Evolutionary conservation across 1,140 invertebrate species (phyloP), one percentile per base, ranked within the genome.

Genomic region (Coelopa frigida): DNA sequence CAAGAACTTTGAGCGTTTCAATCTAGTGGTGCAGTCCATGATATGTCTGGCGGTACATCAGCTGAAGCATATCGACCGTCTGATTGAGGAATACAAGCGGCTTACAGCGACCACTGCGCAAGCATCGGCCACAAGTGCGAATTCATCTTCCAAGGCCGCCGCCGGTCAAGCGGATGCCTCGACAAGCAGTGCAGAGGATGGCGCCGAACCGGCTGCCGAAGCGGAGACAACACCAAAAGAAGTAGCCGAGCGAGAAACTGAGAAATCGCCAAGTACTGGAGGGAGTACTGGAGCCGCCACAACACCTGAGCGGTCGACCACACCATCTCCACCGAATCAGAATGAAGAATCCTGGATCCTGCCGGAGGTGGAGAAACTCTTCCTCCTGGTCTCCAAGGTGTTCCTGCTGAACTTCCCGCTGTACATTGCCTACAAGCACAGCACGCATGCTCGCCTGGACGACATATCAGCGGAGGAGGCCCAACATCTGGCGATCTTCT

Each of bases 361-460:
- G 38, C 79, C 83, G 36, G 87, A 90, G 56, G 79, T 81, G 46
- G 86, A 89, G 56, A 84, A 83, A 66, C 68, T 89, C 8, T 75
- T 90, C 52, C 79, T 85, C 55, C 79, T 89, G 42, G 75, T 87
- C 26, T 82, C 85, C 2, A 89, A 89, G 72, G 78, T 89, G 45
- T 89, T 89, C 70, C 72, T 88, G 47, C 75, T 88, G 44, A 93
- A 93, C 70, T 95, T 94, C 73, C 91, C 91, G 17, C 74, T 92
- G 10, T 96, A 96, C 69, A 80, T 92, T 64, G 89, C 89, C 33
- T 90, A 89, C 72, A 94, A 94, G 71, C 89, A 94, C 65, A 81
- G 79, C 35, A 74, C 82, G 50, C 78, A 85, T 49, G 77, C 79
- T 39, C 82, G 85, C 49, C 65, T 86, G 29, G 85, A 88, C 70